These are phyloP conservation scores for Sanderia malayensis DNA, from an alignment of 30 jellyfish, hydroid and myxozoan genomes.

Conservation along the genomic window DNA sequence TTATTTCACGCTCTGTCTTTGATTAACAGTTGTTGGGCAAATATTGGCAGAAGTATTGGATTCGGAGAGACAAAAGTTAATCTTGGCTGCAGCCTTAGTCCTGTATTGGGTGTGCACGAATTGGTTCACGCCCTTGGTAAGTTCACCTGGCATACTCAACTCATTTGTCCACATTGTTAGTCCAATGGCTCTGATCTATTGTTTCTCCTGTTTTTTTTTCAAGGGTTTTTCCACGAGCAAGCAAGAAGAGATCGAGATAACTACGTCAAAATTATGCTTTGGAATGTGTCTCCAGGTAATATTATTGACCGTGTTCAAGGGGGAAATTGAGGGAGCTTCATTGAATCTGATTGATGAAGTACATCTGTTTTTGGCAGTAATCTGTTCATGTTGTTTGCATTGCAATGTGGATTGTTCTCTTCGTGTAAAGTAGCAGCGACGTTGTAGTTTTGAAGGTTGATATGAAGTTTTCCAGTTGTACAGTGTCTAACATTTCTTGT, in stretches of 20 bases:
- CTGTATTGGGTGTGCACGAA: slow-evolving; percentile 54
- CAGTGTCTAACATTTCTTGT: background rate
- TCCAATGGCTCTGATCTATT: too few relatives aligned
- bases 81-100: slow-evolving; percentile 48
- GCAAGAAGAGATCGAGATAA: slow-evolving; percentile 69
- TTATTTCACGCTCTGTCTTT: too few relatives aligned
- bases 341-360: background rate
- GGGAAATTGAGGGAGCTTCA: too few relatives aligned
- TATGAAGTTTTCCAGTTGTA: too few relatives aligned
- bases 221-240: slow-evolving; percentile 87
- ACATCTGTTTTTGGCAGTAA: background rate
- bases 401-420: background rate
- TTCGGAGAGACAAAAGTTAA: slow-evolving; percentile 56
- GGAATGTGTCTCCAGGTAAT: slow-evolving; percentile 52
- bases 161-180: too few relatives aligned
- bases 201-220: too few relatives aligned
- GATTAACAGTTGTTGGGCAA: slow-evolving; percentile 69
- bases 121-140: slow-evolving; percentile 74
- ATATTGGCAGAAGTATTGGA: slow-evolving; percentile 53
- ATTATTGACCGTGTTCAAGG: too few relatives aligned
- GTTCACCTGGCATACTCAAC: too few relatives aligned
- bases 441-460: too few relatives aligned
- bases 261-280: slow-evolving; percentile 33
- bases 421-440: too few relatives aligned
- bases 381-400: background rate